phyloP scores from a whole-genome alignment of 2,797 vertebrate species.

The Anniella stebbinsi region DNA sequence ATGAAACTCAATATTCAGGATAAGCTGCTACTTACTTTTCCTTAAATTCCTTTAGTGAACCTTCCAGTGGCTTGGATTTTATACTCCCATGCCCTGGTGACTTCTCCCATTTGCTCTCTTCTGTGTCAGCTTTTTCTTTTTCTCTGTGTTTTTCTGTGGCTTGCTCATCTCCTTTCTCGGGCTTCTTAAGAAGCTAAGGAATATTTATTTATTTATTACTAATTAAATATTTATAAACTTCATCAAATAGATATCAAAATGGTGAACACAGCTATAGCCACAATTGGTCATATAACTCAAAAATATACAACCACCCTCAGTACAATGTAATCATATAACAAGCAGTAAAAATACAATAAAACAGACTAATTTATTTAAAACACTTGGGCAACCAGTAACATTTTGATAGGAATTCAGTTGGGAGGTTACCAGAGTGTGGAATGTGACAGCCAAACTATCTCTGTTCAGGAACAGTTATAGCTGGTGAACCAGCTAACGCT shows the following conservation, averaged over 20 bases:
- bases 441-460: neutral
- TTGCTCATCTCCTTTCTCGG: slow-evolving; percentile 91
- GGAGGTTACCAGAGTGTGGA: too few relatives aligned
- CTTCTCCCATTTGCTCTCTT: slow-evolving; percentile 89
- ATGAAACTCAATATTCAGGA: slow-evolving; percentile 1
- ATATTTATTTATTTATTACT: slow-evolving; percentile 47
- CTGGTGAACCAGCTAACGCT: neutral
- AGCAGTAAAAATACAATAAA: neutral
- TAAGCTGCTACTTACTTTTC: slow-evolving; percentile 86
- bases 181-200: slow-evolving; percentile 94
- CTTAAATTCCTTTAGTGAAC: slow-evolving; percentile 79
- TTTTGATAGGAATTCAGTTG: too few relatives aligned
- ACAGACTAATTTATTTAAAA: neutral
- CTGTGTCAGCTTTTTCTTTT: slow-evolving; percentile 86
- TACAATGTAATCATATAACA: neutral
- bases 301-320: neutral
- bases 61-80: slow-evolving; percentile 79
- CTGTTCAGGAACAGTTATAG: neutral
- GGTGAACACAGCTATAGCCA: neutral
- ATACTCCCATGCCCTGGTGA: slow-evolving; percentile 75
- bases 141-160: slow-evolving; percentile 88
- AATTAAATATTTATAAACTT: neutral
- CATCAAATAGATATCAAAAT: neutral
- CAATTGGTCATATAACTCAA: neutral
- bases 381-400: too few relatives aligned